Percentiles rank a stretch among this genome's conserved stretches.
These are phyloP conservation scores for Saccopteryx leptura DNA, from an alignment of 2,113 vertebrate species.

Conservation along the genomic window DNA sequence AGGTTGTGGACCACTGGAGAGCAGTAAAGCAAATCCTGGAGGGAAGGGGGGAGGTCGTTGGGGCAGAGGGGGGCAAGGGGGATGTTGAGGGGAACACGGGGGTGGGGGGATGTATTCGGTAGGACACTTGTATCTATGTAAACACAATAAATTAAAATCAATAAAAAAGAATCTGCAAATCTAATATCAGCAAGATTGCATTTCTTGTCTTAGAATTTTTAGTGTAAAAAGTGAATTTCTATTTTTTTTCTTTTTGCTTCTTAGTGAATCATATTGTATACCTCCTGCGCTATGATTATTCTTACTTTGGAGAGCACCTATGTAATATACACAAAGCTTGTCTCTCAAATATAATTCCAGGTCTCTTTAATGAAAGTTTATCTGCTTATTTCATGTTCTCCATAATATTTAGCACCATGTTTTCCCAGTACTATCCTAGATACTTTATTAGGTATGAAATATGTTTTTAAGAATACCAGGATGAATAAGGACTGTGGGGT, in stretches of 20 bases:
- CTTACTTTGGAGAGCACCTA: neutral
- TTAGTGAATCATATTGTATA: neutral
- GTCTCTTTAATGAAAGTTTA: neutral
- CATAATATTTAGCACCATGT: neutral
- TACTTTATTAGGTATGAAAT: slow-evolving; percentile 12
- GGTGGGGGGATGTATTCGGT: too few relatives aligned
- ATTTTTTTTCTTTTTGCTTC: neutral
- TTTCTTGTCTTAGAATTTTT: neutral
- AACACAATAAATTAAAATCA: too few relatives aligned
- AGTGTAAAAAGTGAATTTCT: neutral
- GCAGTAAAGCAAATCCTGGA: too few relatives aligned
- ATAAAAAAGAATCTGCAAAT: neutral
- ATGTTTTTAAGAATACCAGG: slow-evolving; percentile 1
- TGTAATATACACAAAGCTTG: neutral
- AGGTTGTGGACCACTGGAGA: too few relatives aligned
- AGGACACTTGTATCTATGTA: too few relatives aligned
- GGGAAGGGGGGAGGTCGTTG: too few relatives aligned
- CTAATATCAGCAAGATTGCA: neutral
- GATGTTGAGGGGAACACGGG: too few relatives aligned
- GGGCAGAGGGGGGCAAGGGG: too few relatives aligned
- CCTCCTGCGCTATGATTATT: neutral
- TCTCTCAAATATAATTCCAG: neutral
- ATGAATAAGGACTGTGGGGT: neutral
- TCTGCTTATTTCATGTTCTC: neutral
- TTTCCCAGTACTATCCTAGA: neutral